Percentiles rank a stretch among this genome's conserved stretches.
Evolutionary conservation across 2,113 vertebrate genomes (phyloP).

Genomic region (Pimephales promelas): DNA sequence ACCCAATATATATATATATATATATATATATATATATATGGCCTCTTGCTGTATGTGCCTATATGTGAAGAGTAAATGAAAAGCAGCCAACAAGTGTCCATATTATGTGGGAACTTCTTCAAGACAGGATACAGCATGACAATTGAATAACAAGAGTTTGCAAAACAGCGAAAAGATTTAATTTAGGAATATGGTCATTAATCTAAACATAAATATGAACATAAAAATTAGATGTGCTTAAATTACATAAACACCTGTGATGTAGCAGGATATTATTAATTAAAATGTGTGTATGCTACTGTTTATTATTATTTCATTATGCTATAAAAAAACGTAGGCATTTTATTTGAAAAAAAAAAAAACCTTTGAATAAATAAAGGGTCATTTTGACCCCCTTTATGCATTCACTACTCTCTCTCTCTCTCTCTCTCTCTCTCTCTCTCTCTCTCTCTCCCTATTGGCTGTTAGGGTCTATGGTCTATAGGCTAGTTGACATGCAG

Average conservation of each 20-base stretch:
- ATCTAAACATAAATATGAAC: background rate
- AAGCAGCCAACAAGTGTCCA: background rate
- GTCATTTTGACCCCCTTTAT: background rate
- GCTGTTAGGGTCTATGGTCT: conserved; percentile 80
- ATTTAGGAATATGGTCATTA: background rate
- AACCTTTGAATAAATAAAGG: background rate
- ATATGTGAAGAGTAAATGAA: background rate
- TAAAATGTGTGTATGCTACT: background rate
- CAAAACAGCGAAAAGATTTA: background rate
- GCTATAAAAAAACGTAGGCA: background rate
- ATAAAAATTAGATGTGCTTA: background rate
- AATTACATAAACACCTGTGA: background rate
- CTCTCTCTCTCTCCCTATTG: conserved; percentile 72
- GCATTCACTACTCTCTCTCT: conserved; percentile 41
- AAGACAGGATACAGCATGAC: background rate
- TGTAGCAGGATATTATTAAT: background rate
- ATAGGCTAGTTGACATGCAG: conserved; percentile 90
- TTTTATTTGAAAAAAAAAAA: conserved; percentile 2
- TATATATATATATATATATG: too few species aligned
- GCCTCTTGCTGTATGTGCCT: background rate
- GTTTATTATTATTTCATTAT: too few species aligned
- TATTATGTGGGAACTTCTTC: background rate
- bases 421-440: conserved; percentile 53
- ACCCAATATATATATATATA: too few species aligned
- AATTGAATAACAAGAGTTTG: background rate